These are phyloP conservation scores for Scaptodrosophila latifasciaeformis DNA, from an alignment of 2,888 invertebrate genomes.

Conservation along the genomic window DNA sequence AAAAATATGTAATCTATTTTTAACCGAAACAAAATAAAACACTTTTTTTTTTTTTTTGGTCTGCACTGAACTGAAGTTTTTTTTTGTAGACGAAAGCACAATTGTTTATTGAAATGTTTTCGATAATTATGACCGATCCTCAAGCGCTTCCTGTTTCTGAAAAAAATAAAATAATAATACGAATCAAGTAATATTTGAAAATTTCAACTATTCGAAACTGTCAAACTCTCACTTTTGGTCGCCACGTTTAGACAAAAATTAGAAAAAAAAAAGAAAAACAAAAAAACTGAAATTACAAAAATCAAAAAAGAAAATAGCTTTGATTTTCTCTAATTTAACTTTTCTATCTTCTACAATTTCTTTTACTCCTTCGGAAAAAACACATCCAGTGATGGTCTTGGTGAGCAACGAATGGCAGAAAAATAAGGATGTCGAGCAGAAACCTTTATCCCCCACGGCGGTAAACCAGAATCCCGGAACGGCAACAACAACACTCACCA, in stretches of 20 bases:
- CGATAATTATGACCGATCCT: too few species aligned
- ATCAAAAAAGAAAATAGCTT: conserved; percentile 12
- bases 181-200: too few species aligned
- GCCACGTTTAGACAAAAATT: conserved; percentile 15
- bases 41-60: too few species aligned
- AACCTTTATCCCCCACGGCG: conserved; percentile 31
- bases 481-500: conserved; percentile 27
- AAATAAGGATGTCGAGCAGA: conserved; percentile 56
- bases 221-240: conserved; percentile 13
- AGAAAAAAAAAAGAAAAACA: background rate
- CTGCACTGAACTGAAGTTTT: conserved; percentile 4
- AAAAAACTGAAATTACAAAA: conserved; percentile 22
- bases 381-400: conserved; percentile 71
- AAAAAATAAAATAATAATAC: too few species aligned
- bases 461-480: conserved; percentile 37
- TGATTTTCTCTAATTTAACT: background rate
- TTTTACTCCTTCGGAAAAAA: background rate
- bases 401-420: conserved; percentile 72
- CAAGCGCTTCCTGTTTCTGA: too few species aligned
- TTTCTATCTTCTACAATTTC: conserved; percentile 1
- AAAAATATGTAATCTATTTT: conserved; percentile 50
- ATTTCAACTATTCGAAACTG: conserved; percentile 11
- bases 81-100: background rate
- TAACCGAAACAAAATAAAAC: conserved; percentile 39
- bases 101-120: background rate